Evolutionary conservation across 2,113 vertebrate species (phyloP), one percentile per base, ranked within the genome.

Genomic region (Heterotis niloticus): DNA sequence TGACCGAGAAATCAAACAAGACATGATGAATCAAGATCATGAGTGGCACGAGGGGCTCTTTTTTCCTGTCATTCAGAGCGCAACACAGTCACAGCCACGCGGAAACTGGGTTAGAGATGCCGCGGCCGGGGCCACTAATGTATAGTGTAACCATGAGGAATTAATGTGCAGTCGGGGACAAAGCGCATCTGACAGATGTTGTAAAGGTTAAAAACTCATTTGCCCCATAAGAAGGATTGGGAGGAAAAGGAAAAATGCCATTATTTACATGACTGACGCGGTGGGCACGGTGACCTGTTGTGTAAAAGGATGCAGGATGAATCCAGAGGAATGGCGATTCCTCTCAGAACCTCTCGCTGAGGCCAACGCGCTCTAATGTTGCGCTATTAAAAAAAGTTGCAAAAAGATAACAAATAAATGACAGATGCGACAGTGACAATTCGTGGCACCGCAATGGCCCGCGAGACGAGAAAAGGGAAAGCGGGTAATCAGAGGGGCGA

Each of bases 101-200:
- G 18, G 56, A 44, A 44, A 51, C 1, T 9, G 52, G 44, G 69
- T 54, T 14, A 28, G 16, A 64, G n/a, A 5, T 72, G 51, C 23
- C 79, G 81, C 5, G 14, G 66, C 72, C 62, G 67, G 24, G 24
- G 68, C 72, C 78, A 77, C 18, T 79, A 75, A 82, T 72, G 78
- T 65, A 79, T 71, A 80, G 71, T 81, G 81, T 78, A 84, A 83
- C 59, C 28, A 70, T 57, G 82, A 81, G 52, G 78, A 81, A 84
- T 65, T 82, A 75, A 75, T 76, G 82, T 83, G 80, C 20, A 64
- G 62, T 77, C 62, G 72, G 51, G 66, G 56, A 64, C 66, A 67
- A 17, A 71, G 64, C 34, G 12, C 44, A 77, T 80, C 70, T 83
- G 81, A 80, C 79, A 81, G 76, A 20, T 77, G 77, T 44, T 82